These are phyloP conservation scores for Cyanoliseus patagonus DNA, from an alignment of 2,113 vertebrate species.

Conservation along the genomic window DNA sequence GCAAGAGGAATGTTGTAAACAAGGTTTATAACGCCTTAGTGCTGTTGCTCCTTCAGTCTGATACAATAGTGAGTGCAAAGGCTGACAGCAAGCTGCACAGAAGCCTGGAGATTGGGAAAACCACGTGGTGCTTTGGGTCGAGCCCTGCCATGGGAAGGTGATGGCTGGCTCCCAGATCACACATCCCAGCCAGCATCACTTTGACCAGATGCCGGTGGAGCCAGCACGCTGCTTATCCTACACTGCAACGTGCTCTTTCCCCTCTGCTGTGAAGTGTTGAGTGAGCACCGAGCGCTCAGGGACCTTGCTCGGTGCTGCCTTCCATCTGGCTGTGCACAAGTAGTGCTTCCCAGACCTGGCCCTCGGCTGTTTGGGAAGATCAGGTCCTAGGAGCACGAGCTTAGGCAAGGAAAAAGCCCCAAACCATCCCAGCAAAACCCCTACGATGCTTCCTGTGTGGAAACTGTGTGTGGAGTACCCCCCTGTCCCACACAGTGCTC, in stretches of 20 bases:
- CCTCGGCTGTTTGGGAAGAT: neutral
- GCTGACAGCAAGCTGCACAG: neutral
- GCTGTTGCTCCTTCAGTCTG: neutral
- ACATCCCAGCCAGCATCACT: neutral
- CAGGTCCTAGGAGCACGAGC: neutral
- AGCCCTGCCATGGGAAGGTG: neutral
- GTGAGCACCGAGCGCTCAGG: rapidly evolving
- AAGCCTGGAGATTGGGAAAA: neutral
- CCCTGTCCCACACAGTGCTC: rapidly evolving
- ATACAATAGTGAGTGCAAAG: neutral
- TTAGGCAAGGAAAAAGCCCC: neutral
- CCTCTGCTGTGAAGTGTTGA: neutral
- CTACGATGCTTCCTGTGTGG: neutral
- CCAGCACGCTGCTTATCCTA: neutral
- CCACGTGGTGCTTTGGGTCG: rapidly evolving
- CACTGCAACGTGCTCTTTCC: neutral
- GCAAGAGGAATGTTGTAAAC: neutral
- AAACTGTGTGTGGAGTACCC: neutral
- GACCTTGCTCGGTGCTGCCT: neutral
- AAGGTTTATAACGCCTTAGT: neutral
- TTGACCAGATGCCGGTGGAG: neutral
- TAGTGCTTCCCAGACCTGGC: neutral
- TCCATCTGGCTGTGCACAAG: neutral
- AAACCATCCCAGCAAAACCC: neutral
- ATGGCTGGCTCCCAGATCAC: neutral